Evolutionary conservation across 2,888 invertebrate species (phyloP).

Genomic region (Formica aserva): DNA sequence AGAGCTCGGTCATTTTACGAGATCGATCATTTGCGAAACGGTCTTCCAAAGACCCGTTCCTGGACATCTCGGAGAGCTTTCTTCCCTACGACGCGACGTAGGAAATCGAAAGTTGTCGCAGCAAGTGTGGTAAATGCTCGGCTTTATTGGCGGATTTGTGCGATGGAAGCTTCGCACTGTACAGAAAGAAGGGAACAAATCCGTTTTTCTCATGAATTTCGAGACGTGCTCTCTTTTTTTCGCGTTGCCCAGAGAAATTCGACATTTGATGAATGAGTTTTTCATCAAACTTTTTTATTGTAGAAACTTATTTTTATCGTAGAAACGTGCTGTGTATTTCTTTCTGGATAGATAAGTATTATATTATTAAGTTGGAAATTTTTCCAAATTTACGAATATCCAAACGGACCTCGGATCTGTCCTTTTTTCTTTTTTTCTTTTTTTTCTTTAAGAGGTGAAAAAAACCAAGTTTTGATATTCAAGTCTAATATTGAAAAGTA

Average conservation of each 20-base stretch:
- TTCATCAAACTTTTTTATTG: neutral
- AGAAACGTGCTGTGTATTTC: conserved; percentile 6
- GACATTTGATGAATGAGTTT: conserved; percentile 29
- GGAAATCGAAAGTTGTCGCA: conserved; percentile 32
- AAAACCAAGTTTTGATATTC: conserved; percentile 23
- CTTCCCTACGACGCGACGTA: conserved; percentile 1
- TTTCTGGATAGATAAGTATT: conserved; percentile 14
- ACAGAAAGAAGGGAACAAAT: conserved; percentile 28
- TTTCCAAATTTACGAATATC: conserved; percentile 7
- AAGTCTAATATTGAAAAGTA: neutral
- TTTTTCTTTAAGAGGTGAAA: neutral
- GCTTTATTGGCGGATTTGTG: conserved; percentile 33
- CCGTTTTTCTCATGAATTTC: neutral
- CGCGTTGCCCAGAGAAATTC: neutral
- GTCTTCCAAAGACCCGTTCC: neutral
- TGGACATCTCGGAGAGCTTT: conserved; percentile 11
- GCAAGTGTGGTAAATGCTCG: conserved; percentile 30
- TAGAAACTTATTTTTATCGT: neutral
- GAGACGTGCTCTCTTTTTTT: neutral
- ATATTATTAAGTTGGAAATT: neutral
- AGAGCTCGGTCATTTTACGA: conserved; percentile 24
- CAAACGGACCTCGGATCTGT: neutral
- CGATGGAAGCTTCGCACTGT: conserved; percentile 6
- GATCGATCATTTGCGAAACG: conserved; percentile 47
- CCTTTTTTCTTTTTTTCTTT: conserved; percentile 2